These are phyloP conservation scores for Macaca nemestrina DNA, from an alignment of 2,113 vertebrate species.

Conservation along the genomic window DNA sequence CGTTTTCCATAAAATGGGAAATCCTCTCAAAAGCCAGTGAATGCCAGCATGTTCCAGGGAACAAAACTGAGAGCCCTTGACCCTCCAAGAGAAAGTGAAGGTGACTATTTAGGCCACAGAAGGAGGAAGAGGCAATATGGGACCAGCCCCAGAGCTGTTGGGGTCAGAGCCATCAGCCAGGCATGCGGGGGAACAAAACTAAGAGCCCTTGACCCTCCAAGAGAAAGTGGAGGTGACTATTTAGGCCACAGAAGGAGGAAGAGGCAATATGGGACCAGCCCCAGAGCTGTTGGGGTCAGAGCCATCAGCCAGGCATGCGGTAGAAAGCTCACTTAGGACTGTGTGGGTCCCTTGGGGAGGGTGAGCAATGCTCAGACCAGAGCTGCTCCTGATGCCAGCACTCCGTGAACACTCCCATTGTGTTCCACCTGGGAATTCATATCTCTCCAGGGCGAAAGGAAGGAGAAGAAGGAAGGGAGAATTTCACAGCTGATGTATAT, in stretches of 20 bases:
- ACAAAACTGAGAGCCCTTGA: not conserved
- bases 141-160: not conserved
- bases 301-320: not conserved
- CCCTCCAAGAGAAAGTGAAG: not conserved
- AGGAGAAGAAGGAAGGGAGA: not conserved
- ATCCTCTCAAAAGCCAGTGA: not conserved
- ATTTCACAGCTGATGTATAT: not conserved
- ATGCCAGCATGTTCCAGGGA: not conserved
- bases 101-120: not conserved
- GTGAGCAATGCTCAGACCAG: not conserved
- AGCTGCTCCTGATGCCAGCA: not conserved
- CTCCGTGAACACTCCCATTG: not conserved
- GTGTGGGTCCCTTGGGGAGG: not conserved
- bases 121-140: not conserved
- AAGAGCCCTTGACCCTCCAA: not conserved
- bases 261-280: not conserved
- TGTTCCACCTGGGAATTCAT: not conserved
- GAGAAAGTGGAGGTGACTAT: not conserved
- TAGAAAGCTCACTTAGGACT: not conserved
- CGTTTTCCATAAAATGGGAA: not conserved
- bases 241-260: not conserved
- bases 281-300: not conserved
- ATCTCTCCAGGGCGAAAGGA: not conserved
- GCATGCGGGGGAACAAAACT: not conserved
- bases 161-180: not conserved